Evolutionary conservation across 2,888 invertebrate species (phyloP).

Genomic region (Habrosyne pyritoides): DNA sequence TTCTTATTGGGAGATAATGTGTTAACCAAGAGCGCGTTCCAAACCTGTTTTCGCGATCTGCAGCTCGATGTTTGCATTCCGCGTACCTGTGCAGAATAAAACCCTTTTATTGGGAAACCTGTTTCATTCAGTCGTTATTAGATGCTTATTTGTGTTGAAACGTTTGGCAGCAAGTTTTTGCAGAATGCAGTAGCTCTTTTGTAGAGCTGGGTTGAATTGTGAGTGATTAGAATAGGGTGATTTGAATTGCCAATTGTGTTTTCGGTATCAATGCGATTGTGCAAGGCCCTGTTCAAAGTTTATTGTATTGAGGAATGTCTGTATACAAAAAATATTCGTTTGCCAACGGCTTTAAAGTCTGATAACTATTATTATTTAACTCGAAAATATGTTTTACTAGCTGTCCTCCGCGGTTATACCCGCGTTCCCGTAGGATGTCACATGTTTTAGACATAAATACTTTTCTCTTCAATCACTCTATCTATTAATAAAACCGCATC

Average conservation of each 20-base stretch:
- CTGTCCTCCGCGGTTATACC: no score
- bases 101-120: constrained; percentile 47
- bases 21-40: constrained; percentile 37
- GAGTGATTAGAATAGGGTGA: constrained; percentile 33
- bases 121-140: constrained; percentile 38
- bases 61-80: constrained; percentile 72
- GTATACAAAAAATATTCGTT: background rate
- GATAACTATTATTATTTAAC: background rate
- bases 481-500: no score
- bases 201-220: constrained; percentile 40
- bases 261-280: constrained; percentile 26
- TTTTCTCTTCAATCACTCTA: no score
- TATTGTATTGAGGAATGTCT: background rate
- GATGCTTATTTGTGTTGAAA: constrained; percentile 16
- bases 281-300: constrained; percentile 7
- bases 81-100: constrained; percentile 59
- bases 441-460: no score
- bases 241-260: constrained; percentile 40
- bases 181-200: constrained; percentile 25
- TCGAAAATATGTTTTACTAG: background rate
- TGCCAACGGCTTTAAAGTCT: background rate
- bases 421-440: no score
- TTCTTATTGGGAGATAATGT: constrained; percentile 26
- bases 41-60: constrained; percentile 57
- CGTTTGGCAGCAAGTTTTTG: constrained; percentile 29